Evolutionary conservation across 2,888 invertebrate genomes (phyloP).

Genomic region (Drosophila seclusa): DNA sequence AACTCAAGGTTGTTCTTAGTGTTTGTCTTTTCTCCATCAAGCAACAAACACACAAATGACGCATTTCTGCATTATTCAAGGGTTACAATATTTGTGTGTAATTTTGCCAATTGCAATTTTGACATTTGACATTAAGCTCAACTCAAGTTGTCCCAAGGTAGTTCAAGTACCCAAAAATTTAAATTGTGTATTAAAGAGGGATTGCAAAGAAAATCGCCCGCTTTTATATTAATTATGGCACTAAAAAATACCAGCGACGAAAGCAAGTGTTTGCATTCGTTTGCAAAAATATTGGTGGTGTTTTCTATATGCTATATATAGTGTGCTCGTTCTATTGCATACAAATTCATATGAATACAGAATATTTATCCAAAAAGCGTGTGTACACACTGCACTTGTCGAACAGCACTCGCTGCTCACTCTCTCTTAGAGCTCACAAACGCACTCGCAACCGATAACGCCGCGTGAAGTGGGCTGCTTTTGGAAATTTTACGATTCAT

Average conservation of each 20-base stretch:
- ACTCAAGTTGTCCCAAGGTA: not conserved
- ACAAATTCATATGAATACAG: constrained; percentile 2
- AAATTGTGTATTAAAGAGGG: not conserved
- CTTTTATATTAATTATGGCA: constrained; percentile 6
- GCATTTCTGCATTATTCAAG: constrained; percentile 4
- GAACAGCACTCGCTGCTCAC: constrained; percentile 37
- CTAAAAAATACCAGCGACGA: constrained; percentile 54
- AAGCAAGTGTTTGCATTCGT: constrained; percentile 23
- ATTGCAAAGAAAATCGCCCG: not conserved
- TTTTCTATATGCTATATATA: constrained; percentile 15
- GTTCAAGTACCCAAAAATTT: not conserved
- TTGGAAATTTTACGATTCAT: constrained; percentile 83
- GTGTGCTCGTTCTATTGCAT: constrained; percentile 34
- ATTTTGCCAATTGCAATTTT: not conserved
- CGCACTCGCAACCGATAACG: constrained; percentile 64
- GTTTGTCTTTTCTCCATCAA: not conserved
- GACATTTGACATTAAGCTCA: not conserved
- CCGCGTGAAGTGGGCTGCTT: constrained; percentile 66
- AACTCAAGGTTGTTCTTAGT: not conserved
- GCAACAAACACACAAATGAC: constrained; percentile 4
- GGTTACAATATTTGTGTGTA: not conserved
- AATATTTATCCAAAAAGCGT: constrained; percentile 25
- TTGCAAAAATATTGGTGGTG: constrained; percentile 30
- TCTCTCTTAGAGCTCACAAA: constrained; percentile 47
- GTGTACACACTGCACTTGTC: constrained; percentile 60